Conservation (phyloP, 2,797 vertebrate genomes). For the Alca torda region DNA sequence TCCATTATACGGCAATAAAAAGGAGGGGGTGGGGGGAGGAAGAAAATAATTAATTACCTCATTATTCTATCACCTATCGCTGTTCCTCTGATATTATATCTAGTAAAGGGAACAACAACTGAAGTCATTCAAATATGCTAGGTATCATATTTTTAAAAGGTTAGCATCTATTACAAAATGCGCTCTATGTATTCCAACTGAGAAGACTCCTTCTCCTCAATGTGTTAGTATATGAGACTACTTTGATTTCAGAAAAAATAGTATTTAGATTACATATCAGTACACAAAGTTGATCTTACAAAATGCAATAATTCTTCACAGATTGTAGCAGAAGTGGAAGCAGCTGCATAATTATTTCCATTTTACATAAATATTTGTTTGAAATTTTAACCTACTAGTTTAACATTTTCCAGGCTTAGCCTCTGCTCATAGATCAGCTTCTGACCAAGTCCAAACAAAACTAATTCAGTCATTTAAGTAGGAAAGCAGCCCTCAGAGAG, state of each 20-base stretch:
- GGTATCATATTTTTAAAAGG: constrained; percentile 57
- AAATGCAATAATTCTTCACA: neutral
- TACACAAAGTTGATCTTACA: neutral
- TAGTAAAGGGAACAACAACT: constrained; percentile 84
- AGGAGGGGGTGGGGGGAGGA: constrained; percentile 24
- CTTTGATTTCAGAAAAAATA: constrained; percentile 34
- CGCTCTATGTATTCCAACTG: neutral
- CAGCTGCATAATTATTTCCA: neutral
- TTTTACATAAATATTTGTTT: neutral
- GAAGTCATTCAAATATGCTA: constrained; percentile 75
- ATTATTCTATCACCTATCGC: constrained; percentile 99
- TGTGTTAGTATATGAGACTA: neutral
- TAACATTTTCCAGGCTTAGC: neutral
- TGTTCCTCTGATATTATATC: constrained; percentile 97
- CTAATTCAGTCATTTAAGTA: neutral
- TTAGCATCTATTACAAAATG: constrained; percentile 50
- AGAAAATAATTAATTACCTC: constrained; percentile 88
- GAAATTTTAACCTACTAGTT: neutral
- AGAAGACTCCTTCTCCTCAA: constrained; percentile 1
- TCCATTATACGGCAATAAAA: constrained; percentile 44
- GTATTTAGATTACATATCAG: constrained; percentile 2
- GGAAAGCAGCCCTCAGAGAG: neutral
- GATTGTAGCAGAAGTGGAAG: neutral
- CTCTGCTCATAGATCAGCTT: neutral
- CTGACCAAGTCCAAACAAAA: neutral